phyloP scores from a whole-genome alignment of 1,140 invertebrate genomes.

The Plutomurus gul region DNA sequence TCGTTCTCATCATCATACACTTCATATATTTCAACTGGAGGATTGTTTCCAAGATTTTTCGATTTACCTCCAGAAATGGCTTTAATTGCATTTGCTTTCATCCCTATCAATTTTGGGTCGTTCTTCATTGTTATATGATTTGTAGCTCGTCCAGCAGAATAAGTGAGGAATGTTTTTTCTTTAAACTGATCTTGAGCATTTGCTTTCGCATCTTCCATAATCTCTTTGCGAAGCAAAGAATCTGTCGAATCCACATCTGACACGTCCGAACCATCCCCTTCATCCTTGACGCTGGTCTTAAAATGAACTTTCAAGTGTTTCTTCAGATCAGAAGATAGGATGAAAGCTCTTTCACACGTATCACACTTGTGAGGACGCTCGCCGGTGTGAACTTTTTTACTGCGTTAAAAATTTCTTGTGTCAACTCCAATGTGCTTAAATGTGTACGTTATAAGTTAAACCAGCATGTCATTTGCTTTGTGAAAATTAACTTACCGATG shows the following conservation, averaged over 20 bases:
- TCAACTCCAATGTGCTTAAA: neutral
- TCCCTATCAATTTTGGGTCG: too few species aligned
- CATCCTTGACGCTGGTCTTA: neutral
- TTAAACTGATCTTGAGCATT: neutral
- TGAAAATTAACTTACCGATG: conserved; percentile 40
- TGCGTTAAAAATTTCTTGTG: neutral
- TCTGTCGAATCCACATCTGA: neutral
- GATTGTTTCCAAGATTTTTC: neutral
- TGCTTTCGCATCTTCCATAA: neutral
- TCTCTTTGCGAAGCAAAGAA: neutral
- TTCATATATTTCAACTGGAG: neutral
- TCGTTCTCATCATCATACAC: neutral
- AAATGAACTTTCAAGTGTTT: conserved; percentile 46
- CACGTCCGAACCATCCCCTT: neutral
- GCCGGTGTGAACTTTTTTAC: conserved; percentile 52
- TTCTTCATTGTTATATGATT: too few species aligned
- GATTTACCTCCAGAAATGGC: neutral
- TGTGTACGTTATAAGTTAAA: neutral
- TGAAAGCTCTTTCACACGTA: conserved; percentile 48
- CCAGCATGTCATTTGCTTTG: neutral
- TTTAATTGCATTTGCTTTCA: neutral
- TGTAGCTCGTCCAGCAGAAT: neutral
- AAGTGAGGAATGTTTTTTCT: neutral
- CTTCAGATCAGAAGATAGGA: conserved; percentile 50
- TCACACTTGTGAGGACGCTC: conserved; percentile 52